Evolutionary conservation across 2,888 invertebrate species (phyloP).

Genomic region (Tenthredo distinguenda): DNA sequence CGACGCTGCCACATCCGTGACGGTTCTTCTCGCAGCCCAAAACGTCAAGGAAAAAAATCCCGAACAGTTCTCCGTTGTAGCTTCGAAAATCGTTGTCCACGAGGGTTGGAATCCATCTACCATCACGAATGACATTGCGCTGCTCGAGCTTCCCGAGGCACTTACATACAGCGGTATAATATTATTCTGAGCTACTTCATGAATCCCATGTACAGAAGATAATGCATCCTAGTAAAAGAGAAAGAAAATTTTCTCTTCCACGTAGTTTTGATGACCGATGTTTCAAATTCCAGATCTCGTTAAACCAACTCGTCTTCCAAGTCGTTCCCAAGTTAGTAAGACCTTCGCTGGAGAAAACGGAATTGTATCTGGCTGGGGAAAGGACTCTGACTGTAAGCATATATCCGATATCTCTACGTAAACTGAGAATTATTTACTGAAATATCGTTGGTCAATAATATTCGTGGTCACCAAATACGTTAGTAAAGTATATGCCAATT

Average conservation of each 20-base stretch:
- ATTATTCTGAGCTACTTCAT: background rate
- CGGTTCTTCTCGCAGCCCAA: constrained; percentile 56
- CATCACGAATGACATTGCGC: constrained; percentile 63
- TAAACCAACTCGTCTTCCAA: constrained; percentile 76
- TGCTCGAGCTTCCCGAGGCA: constrained; percentile 59
- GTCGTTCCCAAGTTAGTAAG: constrained; percentile 69
- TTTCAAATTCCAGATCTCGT: constrained; percentile 73
- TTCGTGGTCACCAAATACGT: background rate
- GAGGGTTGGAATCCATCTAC: background rate
- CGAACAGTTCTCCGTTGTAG: constrained; percentile 37
- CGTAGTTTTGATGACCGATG: background rate
- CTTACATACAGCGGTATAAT: constrained; percentile 56
- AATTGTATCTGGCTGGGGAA: constrained; percentile 80
- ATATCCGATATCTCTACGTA: background rate
- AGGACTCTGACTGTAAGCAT: constrained; percentile 70
- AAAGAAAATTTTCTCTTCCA: background rate
- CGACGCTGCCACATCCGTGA: constrained; percentile 24
- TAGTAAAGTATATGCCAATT: background rate
- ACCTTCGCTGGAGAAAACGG: constrained; percentile 75
- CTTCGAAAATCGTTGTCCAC: constrained; percentile 58
- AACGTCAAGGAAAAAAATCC: constrained; percentile 27
- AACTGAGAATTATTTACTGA: too few species aligned
- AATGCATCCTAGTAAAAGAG: background rate
- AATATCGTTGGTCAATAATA: too few species aligned
- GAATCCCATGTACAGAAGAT: background rate